These are phyloP conservation scores for Lagodon rhomboides DNA, from an alignment of 2,797 vertebrate genomes.

Conservation along the genomic window DNA sequence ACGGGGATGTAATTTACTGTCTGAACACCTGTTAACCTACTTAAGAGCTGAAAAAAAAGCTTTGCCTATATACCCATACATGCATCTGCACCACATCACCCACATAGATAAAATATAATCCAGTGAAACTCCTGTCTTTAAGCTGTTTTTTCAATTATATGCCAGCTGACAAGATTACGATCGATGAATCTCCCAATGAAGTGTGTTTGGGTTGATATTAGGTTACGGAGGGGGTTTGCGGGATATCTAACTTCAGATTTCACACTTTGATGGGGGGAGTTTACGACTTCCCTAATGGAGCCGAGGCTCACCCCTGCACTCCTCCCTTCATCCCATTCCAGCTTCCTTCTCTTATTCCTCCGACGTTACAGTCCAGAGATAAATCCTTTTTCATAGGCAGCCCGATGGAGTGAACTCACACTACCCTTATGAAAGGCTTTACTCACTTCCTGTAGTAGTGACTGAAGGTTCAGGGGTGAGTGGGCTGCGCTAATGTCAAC, in stretches of 20 bases:
- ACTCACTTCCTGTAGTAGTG: conserved; percentile 82
- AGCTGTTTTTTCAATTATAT: conserved; percentile 41
- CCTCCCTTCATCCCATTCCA: conserved; percentile 65
- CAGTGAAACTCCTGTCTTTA: conserved; percentile 15
- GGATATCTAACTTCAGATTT: conserved; percentile 65
- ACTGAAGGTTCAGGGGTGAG: conserved; percentile 73
- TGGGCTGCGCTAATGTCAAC: conserved; percentile 77
- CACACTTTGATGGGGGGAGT: conserved; percentile 73
- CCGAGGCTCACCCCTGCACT: conserved; percentile 42
- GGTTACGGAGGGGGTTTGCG: conserved; percentile 50
- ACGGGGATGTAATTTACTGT: conserved; percentile 54
- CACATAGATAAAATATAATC: conserved; percentile 35
- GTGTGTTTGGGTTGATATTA: conserved; percentile 53
- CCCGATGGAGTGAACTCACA: conserved; percentile 63
- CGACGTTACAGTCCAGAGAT: conserved; percentile 71
- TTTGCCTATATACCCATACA: conserved; percentile 29
- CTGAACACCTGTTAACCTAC: conserved; percentile 69
- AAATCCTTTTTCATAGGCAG: conserved; percentile 73
- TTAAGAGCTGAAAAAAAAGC: conserved; percentile 57
- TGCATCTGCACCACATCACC: conserved; percentile 15
- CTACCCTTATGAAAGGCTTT: conserved; percentile 76
- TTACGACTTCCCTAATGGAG: conserved; percentile 77
- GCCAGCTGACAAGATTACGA: conserved; percentile 34
- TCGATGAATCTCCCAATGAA: conserved; percentile 15
- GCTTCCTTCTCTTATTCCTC: conserved; percentile 62